These are phyloP conservation scores for Dermatophagoides farinae DNA, from an alignment of 1,140 invertebrate species.

Conservation along the genomic window DNA sequence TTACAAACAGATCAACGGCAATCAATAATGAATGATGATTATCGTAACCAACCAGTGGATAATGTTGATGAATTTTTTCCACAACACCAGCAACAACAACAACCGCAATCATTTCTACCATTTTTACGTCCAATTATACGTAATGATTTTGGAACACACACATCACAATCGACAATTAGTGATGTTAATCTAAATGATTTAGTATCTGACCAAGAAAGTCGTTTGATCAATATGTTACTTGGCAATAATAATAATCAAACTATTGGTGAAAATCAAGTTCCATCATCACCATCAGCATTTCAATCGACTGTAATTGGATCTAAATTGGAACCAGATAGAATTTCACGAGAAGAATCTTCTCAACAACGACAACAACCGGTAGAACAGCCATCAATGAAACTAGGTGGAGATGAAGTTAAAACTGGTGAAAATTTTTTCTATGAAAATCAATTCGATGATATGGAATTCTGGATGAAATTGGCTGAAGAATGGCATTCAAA, in stretches of 20 bases:
- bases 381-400: too few species aligned
- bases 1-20: background rate
- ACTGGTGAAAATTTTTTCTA: background rate
- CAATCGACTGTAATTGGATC: background rate
- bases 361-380: too few species aligned
- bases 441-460: constrained; percentile 28
- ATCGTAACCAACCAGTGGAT: constrained; percentile 61
- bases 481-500: constrained; percentile 55
- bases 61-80: constrained; percentile 43
- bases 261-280: background rate
- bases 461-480: constrained; percentile 48
- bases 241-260: background rate
- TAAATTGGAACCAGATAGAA: too few species aligned
- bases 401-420: background rate
- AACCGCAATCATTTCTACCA: background rate
- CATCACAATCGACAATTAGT: background rate
- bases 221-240: background rate
- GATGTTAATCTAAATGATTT: background rate
- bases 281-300: background rate
- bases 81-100: too few species aligned
- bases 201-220: background rate
- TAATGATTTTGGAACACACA: background rate
- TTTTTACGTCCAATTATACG: background rate
- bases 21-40: background rate
- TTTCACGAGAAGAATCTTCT: too few species aligned